Base-by-base conservation (phyloP, 2,113 vertebrate species). In the Triplophysa siluroides region DNA sequence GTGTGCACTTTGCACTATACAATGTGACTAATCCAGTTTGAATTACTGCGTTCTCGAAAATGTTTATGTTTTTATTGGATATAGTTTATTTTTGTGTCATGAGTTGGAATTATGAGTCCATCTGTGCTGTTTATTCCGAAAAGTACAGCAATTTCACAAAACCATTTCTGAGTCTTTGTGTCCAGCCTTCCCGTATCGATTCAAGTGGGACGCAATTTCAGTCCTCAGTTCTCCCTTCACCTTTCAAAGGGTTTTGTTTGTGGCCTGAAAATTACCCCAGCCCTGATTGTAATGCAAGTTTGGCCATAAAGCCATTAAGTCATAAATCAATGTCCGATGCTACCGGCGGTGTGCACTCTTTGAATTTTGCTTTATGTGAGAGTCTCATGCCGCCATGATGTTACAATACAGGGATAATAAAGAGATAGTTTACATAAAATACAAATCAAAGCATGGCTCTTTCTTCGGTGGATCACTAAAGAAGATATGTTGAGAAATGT, bases 221-320 rank as follows among this genome's bases (percentile, higher is more conserved):
- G 68, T 54, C 29, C 2, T 38, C 4, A 71, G 68, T 54, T 18
- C 18, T 71, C 68, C 54, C 45, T 19, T 26, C 68, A n/a, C 47
- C 18, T 71, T 56, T 50, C 24, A 56, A 71, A 33, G 18, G 38
- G 69, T 33, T 71, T 71, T 38, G 69, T 56, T 71, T 56, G 50
- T 38, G 19, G 69, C 69, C 69, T 71, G 50, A 21, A 56, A 56
- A 71, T 56, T 38, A 38, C 50, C 50, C 11, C 50, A 38, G 26
- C 69, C 50, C 50, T 71, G 24, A 56, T 71, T 71, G 50, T 56
- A 33, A 71, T 71, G 47, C 26, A n/a, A 56, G 50, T 71, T 71
- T 56, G 26, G 54, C 13, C 69, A 56, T 71, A 56, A 56, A 56
- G 69, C 33, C 69, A 71, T 56, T 71, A 56, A 71, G 26, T 56